Base-by-base conservation (phyloP, 2,797 vertebrate genomes). In the Orestias chungarensis region DNA sequence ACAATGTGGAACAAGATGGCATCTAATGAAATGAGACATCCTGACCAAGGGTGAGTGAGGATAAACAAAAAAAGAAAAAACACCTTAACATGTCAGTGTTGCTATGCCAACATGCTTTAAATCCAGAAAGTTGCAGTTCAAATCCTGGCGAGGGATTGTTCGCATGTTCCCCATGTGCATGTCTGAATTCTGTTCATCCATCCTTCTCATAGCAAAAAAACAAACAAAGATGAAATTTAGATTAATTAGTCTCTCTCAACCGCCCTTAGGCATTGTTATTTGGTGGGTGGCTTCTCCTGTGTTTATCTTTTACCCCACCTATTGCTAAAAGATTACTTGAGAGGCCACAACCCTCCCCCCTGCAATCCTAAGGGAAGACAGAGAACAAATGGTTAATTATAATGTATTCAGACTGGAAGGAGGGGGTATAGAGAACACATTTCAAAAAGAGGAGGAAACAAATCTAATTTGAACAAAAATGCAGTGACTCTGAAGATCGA, bases 371-470 rank as follows among this genome's bases (percentile, higher is more conserved):
- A 59, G 18, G 55, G 29, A n/a, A n/a, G n/a, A n/a, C n/a, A n/a
- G n/a, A n/a, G n/a, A n/a, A n/a, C n/a, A n/a, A n/a, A n/a, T n/a
- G 35, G 59, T 40, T 62, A 62, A 62, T 38, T 62, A 40, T 40
- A 18, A 20, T 38, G 33, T 18, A 62, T 14, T 40, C 12, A n/a
- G 31, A 59, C 33, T 6, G 55, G 31, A 33, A 8, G 55, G 29
- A 8, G 54, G n/a, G 33, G 31, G 31, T 59, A 5, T 59, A 33
- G 18, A 59, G 18, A 59, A 35, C 55, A 59, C 31, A 59, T 59
- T 35, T 59, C 18, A 59, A 33, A 31, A 59, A 35, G 31, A 35
- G 55, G 55, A 35, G 11, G 15, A 27, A 38, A 38, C 10, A 50
- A 50, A 50, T 25, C 18, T 20, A 20, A 25, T 50, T 25, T 62